These are phyloP conservation scores for Drosophila aldrichi DNA, from an alignment of 2,888 invertebrate genomes.

Conservation along the genomic window DNA sequence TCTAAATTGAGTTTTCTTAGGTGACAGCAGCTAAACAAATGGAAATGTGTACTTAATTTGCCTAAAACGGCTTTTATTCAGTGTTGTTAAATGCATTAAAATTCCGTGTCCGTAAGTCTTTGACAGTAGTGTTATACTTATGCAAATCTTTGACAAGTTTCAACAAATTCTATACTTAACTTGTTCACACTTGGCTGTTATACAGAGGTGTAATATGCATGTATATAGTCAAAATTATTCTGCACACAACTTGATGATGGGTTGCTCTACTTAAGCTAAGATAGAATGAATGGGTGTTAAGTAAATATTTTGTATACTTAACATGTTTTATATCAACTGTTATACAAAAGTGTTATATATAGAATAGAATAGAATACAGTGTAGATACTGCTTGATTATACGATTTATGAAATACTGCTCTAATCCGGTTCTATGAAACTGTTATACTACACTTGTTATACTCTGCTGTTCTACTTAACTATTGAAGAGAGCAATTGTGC, in stretches of 20 bases:
- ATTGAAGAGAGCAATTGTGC: neutral
- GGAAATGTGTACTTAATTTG: slow-evolving; percentile 34
- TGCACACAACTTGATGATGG: neutral
- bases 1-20: slow-evolving; percentile 65
- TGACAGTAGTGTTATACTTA: slow-evolving; percentile 16
- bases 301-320: too few relatives aligned
- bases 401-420: too few relatives aligned
- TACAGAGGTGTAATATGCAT: neutral
- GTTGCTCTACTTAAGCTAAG: too few relatives aligned
- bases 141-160: slow-evolving; percentile 10
- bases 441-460: neutral
- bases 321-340: neutral
- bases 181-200: neutral
- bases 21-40: slow-evolving; percentile 40
- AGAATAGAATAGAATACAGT: neutral
- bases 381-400: too few relatives aligned
- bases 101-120: neutral
- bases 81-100: slow-evolving; percentile 32
- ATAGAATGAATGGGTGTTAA: too few relatives aligned
- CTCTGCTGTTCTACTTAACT: neutral
- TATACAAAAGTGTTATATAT: slow-evolving; percentile 6
- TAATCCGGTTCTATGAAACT: neutral
- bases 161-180: neutral
- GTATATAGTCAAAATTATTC: neutral
- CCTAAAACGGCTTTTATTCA: slow-evolving; percentile 24